phyloP scores from a whole-genome alignment of 2,113 vertebrate species.

The Bothrops jararaca region DNA sequence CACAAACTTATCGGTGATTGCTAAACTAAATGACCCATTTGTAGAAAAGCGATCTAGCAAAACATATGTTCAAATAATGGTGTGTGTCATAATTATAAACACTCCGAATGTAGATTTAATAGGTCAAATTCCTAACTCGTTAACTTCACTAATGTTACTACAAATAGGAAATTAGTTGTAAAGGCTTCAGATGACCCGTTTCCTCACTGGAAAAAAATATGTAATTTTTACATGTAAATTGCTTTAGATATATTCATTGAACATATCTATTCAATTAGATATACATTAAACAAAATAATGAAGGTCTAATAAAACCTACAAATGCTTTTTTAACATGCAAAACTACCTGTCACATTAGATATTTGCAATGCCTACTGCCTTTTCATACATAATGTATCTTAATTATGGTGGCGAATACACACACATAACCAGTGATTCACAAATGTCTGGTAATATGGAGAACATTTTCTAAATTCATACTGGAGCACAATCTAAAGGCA shows the following conservation, averaged over 20 bases:
- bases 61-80: neutral
- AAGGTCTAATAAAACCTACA: neutral
- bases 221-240: neutral
- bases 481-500: neutral
- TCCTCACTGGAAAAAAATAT: neutral
- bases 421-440: neutral
- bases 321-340: neutral
- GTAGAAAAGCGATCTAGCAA: neutral
- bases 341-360: neutral
- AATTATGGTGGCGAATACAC: rapidly evolving
- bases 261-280: no score
- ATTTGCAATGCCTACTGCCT: neutral
- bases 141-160: neutral
- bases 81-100: neutral
- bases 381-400: neutral
- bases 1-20: neutral
- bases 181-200: neutral
- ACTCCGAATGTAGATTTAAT: neutral
- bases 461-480: neutral
- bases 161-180: neutral
- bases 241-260: neutral
- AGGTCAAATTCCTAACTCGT: neutral
- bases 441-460: neutral
- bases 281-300: neutral
- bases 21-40: neutral